phyloP scores from a whole-genome alignment of 2,888 invertebrate genomes.

The Lissocephala sabroskyi region DNA sequence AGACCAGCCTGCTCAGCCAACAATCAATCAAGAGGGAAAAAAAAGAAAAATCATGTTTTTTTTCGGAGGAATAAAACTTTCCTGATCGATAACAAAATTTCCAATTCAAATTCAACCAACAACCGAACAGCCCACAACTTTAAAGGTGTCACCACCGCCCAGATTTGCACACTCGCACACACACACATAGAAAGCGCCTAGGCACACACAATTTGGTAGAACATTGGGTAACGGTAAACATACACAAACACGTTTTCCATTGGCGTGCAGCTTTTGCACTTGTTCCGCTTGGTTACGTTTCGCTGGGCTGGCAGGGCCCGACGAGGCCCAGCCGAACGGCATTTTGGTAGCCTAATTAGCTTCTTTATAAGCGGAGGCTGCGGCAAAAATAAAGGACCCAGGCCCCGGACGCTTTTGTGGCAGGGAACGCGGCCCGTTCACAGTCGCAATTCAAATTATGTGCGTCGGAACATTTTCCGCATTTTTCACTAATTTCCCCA shows the following conservation, averaged over 20 bases:
- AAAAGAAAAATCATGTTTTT: no score
- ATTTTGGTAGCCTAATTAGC: constrained; percentile 62
- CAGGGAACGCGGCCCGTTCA: not conserved
- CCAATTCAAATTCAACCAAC: no score
- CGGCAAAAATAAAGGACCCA: not conserved
- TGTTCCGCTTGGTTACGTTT: constrained; percentile 36
- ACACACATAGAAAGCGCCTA: no score
- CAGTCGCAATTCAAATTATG: constrained; percentile 49
- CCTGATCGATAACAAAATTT: no score
- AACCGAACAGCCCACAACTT: no score
- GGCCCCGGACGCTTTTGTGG: constrained; percentile 39
- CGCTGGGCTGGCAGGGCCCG: constrained; percentile 11
- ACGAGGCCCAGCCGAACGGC: constrained; percentile 27
- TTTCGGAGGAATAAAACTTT: no score
- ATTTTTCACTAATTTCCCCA: constrained; percentile 46
- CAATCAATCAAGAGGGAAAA: no score
- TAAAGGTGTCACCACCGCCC: no score
- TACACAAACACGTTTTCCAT: constrained; percentile 4
- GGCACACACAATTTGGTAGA: no score
- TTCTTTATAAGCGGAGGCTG: constrained; percentile 34
- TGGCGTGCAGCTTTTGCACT: constrained; percentile 16
- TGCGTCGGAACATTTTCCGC: constrained; percentile 52
- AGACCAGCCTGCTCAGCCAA: no score
- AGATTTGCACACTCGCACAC: no score
- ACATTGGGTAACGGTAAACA: not conserved